These are phyloP conservation scores for Phymorhynchus buccinoides DNA, from an alignment of 1,140 invertebrate genomes.

Conservation along the genomic window DNA sequence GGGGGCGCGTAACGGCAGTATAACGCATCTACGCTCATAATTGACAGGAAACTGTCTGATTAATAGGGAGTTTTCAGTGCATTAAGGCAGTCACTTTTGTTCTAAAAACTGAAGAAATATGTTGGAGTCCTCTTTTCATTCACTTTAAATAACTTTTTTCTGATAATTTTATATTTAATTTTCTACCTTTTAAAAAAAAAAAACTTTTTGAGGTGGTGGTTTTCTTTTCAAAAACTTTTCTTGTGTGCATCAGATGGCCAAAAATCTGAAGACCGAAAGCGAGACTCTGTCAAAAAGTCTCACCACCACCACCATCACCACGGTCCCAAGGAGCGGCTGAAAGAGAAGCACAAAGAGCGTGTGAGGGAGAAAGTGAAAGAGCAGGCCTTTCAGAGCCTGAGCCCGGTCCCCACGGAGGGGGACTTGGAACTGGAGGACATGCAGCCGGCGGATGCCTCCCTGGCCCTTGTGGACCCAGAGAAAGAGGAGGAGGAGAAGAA, in stretches of 20 bases:
- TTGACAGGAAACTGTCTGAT: no score
- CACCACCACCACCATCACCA: not conserved
- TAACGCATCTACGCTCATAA: no score
- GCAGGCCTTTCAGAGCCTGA: not conserved
- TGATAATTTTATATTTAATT: no score
- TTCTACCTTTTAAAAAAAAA: no score
- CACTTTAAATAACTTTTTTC: no score
- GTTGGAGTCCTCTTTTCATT: no score
- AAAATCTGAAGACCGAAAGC: not conserved
- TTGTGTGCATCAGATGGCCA: constrained; percentile 6
- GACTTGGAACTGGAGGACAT: constrained; percentile 20
- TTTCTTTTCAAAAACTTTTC: not conserved
- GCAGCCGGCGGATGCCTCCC: constrained; percentile 27
- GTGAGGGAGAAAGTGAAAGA: constrained; percentile 19
- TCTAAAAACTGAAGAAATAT: no score
- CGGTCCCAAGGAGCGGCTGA: not conserved
- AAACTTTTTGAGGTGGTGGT: no score
- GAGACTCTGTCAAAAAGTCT: not conserved
- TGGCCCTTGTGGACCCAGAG: constrained; percentile 16
- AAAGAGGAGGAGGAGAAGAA: constrained; percentile 32
- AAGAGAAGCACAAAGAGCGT: not conserved
- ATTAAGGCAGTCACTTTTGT: no score
- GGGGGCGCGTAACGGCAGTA: no score
- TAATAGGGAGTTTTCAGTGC: no score
- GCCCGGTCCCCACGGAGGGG: not conserved